phyloP scores from a whole-genome alignment of 1,140 invertebrate species.

The Hypsibius dujardini region DNA sequence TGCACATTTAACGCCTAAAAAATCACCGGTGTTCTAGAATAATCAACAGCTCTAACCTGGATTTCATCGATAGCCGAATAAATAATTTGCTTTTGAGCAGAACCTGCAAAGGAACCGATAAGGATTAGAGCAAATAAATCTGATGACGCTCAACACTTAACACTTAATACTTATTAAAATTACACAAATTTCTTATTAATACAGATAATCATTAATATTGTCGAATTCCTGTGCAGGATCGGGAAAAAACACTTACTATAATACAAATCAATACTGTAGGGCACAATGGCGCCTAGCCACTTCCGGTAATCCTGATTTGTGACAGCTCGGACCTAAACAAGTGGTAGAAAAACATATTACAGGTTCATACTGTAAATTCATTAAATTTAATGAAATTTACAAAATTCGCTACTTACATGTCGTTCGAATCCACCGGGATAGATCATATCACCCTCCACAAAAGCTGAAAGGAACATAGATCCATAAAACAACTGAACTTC shows the following conservation, averaged over 20 bases:
- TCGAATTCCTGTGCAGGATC: background rate
- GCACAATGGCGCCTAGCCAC: background rate
- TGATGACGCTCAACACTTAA: too few species aligned
- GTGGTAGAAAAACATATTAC: background rate
- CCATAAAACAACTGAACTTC: too few species aligned
- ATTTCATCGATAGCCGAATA: slow-evolving; percentile 8
- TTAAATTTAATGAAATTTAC: background rate
- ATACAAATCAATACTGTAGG: background rate
- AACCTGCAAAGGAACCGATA: background rate
- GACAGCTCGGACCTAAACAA: slow-evolving; percentile 14
- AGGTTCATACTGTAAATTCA: background rate
- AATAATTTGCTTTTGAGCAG: background rate
- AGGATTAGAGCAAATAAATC: background rate
- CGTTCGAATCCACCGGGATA: slow-evolving; percentile 10
- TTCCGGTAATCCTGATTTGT: slow-evolving; percentile 1
- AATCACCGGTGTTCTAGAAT: background rate
- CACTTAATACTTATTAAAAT: too few species aligned
- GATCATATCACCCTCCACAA: slow-evolving; percentile 4
- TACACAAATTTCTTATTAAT: background rate
- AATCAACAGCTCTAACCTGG: slow-evolving; percentile 1
- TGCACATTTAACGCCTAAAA: too few species aligned
- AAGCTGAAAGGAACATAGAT: background rate
- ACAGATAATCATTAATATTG: background rate
- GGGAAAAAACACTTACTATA: background rate
- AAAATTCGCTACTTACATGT: background rate